Evolutionary conservation across 2,113 vertebrate species (phyloP).

Genomic region (Strix aluco): DNA sequence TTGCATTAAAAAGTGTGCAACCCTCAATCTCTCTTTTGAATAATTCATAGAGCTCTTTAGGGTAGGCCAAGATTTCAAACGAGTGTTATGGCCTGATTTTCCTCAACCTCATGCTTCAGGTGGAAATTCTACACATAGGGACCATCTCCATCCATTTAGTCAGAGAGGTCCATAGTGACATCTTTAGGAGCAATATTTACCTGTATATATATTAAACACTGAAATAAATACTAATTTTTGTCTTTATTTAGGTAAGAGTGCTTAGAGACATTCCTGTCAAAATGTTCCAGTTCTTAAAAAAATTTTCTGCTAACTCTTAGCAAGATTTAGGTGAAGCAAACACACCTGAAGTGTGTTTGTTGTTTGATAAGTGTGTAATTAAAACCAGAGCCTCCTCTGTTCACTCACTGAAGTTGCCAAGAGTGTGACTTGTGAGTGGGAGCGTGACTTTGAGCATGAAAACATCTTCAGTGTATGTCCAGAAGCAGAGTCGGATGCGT

Average conservation of each 20-base stretch:
- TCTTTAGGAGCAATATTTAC: neutral
- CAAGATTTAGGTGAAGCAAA: neutral
- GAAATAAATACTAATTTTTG: neutral
- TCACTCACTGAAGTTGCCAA: neutral
- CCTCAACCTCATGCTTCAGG: neutral
- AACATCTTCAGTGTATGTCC: fast-evolving
- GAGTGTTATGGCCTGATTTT: neutral
- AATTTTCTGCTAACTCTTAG: neutral
- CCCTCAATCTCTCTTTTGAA: neutral
- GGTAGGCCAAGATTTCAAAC: neutral
- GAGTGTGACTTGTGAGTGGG: fast-evolving
- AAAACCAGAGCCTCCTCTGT: neutral
- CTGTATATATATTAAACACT: neutral
- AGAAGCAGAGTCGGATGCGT: fast-evolving
- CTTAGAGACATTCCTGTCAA: neutral
- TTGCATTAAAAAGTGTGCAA: neutral
- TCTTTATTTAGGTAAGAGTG: neutral
- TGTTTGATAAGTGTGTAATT: neutral
- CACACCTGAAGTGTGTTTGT: neutral
- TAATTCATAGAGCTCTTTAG: neutral
- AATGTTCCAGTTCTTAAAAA: neutral
- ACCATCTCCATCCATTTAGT: neutral
- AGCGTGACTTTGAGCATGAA: fast-evolving
- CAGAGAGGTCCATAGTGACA: neutral
- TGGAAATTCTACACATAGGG: neutral